A percentile compares a stretch with the other conserved stretches of the same genome.
These are phyloP conservation scores for Coleophora deauratella DNA, from an alignment of 2,888 invertebrate species.

Conservation along the genomic window DNA sequence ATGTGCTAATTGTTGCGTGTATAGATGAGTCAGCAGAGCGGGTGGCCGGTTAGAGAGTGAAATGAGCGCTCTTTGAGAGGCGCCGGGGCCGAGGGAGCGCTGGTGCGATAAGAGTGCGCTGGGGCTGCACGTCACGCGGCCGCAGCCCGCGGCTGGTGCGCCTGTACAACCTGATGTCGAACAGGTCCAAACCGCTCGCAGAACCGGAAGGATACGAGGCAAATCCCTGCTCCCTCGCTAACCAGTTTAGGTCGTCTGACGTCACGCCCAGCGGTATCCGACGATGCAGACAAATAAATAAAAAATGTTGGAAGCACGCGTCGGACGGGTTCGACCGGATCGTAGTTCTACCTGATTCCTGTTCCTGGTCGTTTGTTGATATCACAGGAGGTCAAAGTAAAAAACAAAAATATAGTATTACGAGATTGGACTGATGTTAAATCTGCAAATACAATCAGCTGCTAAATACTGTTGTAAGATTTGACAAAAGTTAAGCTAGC, in stretches of 20 bases:
- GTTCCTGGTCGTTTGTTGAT: slow-evolving; percentile 65
- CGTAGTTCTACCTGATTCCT: slow-evolving; percentile 74
- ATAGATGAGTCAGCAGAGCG: slow-evolving; percentile 57
- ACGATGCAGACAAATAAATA: slow-evolving; percentile 73
- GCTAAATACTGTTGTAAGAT: no score
- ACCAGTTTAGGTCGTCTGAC: slow-evolving; percentile 74
- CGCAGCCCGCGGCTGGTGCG: slow-evolving; percentile 35
- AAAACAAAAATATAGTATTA: slow-evolving; percentile 11
- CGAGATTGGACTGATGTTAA: no score
- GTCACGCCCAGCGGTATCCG: slow-evolving; percentile 72
- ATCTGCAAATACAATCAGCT: no score
- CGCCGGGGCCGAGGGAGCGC: slow-evolving; percentile 25
- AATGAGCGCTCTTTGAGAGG: slow-evolving; percentile 19
- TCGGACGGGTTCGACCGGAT: slow-evolving; percentile 73
- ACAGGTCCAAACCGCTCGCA: slow-evolving; percentile 69
- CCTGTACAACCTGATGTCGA: slow-evolving; percentile 69
- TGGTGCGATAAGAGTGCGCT: slow-evolving; percentile 17
- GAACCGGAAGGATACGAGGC: slow-evolving; percentile 74
- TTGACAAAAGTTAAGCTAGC: no score
- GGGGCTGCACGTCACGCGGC: slow-evolving; percentile 47
- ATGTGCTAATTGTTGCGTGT: slow-evolving; percentile 66
- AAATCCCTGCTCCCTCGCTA: slow-evolving; percentile 74
- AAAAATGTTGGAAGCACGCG: slow-evolving; percentile 74
- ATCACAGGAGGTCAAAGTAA: slow-evolving; percentile 40
- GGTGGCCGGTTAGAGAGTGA: slow-evolving; percentile 46